Percentiles rank a stretch among this genome's conserved stretches.
These are phyloP conservation scores for Lathronympha strigana DNA, from an alignment of 2,888 invertebrate genomes.

Conservation along the genomic window DNA sequence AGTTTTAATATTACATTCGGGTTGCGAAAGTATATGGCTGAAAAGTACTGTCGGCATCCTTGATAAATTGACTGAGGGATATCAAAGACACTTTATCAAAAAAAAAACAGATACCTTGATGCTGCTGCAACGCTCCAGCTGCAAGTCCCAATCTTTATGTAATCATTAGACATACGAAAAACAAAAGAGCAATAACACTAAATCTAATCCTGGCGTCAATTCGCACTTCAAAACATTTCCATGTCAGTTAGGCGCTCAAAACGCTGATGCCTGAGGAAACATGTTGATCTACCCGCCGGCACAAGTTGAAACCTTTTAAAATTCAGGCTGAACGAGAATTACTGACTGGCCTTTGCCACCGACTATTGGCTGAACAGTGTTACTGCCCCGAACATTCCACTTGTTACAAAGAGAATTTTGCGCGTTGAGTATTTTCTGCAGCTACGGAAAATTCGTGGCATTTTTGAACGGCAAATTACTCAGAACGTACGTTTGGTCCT, in stretches of 20 bases:
- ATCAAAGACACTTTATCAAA: no score
- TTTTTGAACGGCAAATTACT: conserved; percentile 29
- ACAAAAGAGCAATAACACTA: no score
- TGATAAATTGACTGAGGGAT: no score
- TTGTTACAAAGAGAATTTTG: conserved; percentile 40
- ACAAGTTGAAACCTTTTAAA: conserved; percentile 31
- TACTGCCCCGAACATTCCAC: conserved; percentile 37
- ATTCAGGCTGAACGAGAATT: conserved; percentile 35
- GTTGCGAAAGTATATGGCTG: no score
- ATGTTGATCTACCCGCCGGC: conserved; percentile 24
- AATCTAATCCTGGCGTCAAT: neutral
- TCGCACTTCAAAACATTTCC: neutral
- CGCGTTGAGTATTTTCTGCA: conserved; percentile 14
- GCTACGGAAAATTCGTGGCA: conserved; percentile 32
- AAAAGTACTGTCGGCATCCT: no score
- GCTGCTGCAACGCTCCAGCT: no score
- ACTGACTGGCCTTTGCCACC: conserved; percentile 33
- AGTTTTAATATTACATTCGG: no score
- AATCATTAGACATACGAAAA: no score
- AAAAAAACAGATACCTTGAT: no score
- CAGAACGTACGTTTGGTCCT: conserved; percentile 5
- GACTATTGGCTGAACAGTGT: conserved; percentile 33
- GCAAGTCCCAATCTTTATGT: no score
- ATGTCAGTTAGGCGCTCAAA: conserved; percentile 3
- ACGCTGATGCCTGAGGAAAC: conserved; percentile 2